Conservation (phyloP, 1,140 invertebrate species). For the Ceratina australensis region DNA sequence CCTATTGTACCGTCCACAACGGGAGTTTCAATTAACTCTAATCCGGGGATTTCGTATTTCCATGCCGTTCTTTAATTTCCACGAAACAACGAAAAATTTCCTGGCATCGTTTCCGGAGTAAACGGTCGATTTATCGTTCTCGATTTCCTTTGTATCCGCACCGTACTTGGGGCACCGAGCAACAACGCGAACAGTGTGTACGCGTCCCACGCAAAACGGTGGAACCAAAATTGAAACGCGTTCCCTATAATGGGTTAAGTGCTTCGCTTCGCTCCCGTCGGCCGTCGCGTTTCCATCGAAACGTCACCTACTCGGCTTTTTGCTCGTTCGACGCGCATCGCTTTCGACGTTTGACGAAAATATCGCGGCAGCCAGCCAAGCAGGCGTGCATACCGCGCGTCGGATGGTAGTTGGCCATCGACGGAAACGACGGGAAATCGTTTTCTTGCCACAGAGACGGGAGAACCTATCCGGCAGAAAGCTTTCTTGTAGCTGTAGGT, state of each 20-base stretch:
- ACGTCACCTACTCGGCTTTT: neutral
- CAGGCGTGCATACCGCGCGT: neutral
- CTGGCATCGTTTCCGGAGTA: too few relatives aligned
- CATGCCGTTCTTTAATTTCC: too few relatives aligned
- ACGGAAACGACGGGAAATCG: conserved; percentile 52
- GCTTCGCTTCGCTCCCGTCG: neutral
- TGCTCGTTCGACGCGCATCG: conserved; percentile 4
- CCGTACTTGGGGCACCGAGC: too few relatives aligned
- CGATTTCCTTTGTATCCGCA: conserved; percentile 51
- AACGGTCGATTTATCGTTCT: too few relatives aligned
- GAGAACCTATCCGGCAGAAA: conserved; percentile 55
- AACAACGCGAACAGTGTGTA: too few relatives aligned
- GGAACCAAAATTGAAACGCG: conserved; percentile 47
- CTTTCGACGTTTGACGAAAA: conserved; percentile 34
- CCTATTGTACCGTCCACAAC: too few relatives aligned
- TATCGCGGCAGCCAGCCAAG: conserved; percentile 2
- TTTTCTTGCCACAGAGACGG: conserved; percentile 46
- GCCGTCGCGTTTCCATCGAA: neutral
- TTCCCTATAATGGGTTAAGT: conserved; percentile 21
- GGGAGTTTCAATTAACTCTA: too few relatives aligned
- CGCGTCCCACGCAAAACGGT: conserved; percentile 16
- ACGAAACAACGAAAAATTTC: too few relatives aligned
- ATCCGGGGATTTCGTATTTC: too few relatives aligned
- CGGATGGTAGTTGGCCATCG: conserved; percentile 30
- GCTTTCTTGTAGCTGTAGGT: conserved; percentile 54